These are phyloP conservation scores for Spheniscus humboldti DNA, from an alignment of 2,797 vertebrate genomes.

Conservation along the genomic window DNA sequence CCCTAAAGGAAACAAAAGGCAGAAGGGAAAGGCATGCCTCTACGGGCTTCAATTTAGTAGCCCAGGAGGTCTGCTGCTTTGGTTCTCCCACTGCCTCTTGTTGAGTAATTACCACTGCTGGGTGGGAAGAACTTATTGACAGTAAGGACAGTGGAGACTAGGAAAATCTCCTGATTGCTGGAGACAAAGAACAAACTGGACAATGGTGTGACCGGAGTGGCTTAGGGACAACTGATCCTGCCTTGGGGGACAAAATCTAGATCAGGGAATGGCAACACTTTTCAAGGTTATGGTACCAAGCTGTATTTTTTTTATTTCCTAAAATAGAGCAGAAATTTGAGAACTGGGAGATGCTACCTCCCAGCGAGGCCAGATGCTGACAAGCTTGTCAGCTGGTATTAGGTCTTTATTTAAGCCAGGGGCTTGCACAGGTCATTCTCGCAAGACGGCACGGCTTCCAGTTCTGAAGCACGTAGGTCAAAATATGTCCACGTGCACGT, in stretches of 20 bases:
- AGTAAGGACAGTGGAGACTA: not conserved
- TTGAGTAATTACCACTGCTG: fast-evolving
- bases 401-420: not conserved
- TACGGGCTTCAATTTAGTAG: not conserved
- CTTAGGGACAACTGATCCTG: not conserved
- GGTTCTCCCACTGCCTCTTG: not conserved
- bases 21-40: not conserved
- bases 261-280: not conserved
- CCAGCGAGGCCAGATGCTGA: not conserved
- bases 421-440: not conserved
- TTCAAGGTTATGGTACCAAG: not conserved
- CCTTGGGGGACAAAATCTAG: not conserved
- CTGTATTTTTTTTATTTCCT: not conserved
- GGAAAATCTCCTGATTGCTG: not conserved
- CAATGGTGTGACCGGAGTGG: not conserved
- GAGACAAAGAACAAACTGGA: not conserved
- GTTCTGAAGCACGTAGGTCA: not conserved
- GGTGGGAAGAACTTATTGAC: not conserved
- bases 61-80: not conserved
- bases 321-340: not conserved
- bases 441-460: not conserved
- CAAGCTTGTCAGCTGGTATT: not conserved
- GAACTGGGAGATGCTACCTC: not conserved
- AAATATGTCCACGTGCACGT: not conserved
- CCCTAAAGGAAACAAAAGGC: not conserved